Percentiles rank a stretch among this genome's conserved stretches.
These are phyloP conservation scores for Crepidodera aurea DNA, from an alignment of 2,888 invertebrate genomes.

Conservation along the genomic window DNA sequence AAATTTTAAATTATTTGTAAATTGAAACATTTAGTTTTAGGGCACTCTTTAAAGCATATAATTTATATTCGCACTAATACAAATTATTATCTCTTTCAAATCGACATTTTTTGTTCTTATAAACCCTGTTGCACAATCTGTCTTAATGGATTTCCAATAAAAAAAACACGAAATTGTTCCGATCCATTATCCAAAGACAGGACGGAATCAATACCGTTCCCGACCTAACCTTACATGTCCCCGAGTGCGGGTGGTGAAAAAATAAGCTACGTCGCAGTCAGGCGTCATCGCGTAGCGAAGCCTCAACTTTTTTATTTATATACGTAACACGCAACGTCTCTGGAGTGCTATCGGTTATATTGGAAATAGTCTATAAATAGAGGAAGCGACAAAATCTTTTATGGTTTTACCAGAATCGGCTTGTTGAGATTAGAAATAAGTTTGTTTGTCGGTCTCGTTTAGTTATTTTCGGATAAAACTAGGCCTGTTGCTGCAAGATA, in stretches of 20 bases:
- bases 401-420: not conserved
- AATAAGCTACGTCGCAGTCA: conserved; percentile 22
- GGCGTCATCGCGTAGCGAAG: conserved; percentile 11
- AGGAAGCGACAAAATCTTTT: conserved; percentile 7
- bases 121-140: not conserved
- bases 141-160: not conserved
- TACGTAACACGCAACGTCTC: conserved; percentile 1
- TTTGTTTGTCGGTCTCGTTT: not conserved
- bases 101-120: not conserved
- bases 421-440: not conserved
- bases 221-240: conserved; percentile 35
- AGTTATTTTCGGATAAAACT: too few species aligned
- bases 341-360: conserved; percentile 9
- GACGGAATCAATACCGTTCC: conserved; percentile 28
- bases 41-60: too few species aligned
- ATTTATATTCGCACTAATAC: too few species aligned
- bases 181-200: conserved; percentile 4
- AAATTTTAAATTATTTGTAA: too few species aligned
- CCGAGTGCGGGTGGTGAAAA: conserved; percentile 31
- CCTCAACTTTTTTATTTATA: conserved; percentile 10
- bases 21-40: too few species aligned
- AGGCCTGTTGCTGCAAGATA: too few species aligned
- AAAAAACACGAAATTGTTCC: not conserved
- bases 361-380: conserved; percentile 15
- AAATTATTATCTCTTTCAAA: too few species aligned